These are phyloP conservation scores for Drosophila ambigua DNA, from an alignment of 1,140 invertebrate species.

Conservation along the genomic window DNA sequence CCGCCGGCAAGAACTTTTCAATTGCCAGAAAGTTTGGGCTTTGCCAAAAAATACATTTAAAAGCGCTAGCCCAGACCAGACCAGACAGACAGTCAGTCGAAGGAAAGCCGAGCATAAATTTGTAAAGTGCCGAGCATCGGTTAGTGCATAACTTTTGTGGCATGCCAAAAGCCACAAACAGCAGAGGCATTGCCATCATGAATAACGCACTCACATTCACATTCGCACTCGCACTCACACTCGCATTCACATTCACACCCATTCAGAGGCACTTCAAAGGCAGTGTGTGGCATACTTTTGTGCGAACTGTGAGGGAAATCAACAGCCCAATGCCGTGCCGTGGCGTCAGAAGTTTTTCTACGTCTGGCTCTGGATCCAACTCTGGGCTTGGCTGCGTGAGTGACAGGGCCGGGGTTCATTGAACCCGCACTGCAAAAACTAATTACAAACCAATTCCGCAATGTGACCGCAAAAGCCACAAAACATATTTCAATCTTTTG, in stretches of 20 bases:
- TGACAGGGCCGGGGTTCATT: constrained; percentile 53
- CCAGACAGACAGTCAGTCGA: constrained; percentile 16
- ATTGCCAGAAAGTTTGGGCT: constrained; percentile 52
- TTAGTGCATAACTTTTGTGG: constrained; percentile 78
- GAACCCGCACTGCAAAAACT: constrained; percentile 55
- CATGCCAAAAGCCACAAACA: constrained; percentile 79
- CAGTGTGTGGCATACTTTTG: constrained; percentile 73
- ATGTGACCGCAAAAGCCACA: constrained; percentile 49
- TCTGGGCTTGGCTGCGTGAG: constrained; percentile 27
- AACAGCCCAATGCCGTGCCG: constrained; percentile 31
- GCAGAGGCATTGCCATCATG: constrained; percentile 69
- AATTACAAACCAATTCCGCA: constrained; percentile 56
- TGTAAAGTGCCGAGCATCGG: constrained; percentile 68
- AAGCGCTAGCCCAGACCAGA: constrained; percentile 22
- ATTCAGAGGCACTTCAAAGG: constrained; percentile 64
- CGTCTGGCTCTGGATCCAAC: constrained; percentile 19
- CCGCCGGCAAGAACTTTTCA: constrained; percentile 53
- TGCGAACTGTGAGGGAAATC: constrained; percentile 34
- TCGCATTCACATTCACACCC: constrained; percentile 17
- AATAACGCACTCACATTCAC: constrained; percentile 58
- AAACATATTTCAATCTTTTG: constrained; percentile 40
- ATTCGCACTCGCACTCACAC: constrained; percentile 21
- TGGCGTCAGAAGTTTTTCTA: constrained; percentile 58
- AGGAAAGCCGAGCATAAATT: constrained; percentile 62
- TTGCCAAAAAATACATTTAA: constrained; percentile 62